These are phyloP conservation scores for Zaprionus camerounensis DNA, from an alignment of 1,140 invertebrate species.

Conservation along the genomic window DNA sequence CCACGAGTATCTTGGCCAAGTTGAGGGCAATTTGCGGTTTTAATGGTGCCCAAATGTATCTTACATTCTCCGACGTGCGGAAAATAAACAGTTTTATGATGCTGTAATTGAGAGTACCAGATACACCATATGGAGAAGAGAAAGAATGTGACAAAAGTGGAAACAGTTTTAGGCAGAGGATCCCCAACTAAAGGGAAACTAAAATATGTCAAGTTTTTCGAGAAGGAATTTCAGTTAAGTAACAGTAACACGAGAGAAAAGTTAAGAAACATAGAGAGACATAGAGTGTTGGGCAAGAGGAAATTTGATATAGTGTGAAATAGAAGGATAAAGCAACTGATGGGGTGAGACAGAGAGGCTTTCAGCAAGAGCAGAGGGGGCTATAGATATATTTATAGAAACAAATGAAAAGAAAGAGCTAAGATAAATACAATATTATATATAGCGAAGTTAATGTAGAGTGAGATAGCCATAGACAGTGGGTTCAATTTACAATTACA, in stretches of 20 bases:
- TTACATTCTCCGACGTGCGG: not conserved
- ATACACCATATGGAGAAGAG: conserved; percentile 43
- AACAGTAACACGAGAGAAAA: no score
- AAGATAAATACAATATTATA: conserved; percentile 6
- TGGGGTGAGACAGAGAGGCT: not conserved
- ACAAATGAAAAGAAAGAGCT: not conserved
- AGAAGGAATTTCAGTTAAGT: not conserved
- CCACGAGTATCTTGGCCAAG: conserved; percentile 57
- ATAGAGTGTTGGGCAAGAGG: no score
- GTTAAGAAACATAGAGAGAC: no score
- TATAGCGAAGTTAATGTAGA: conserved; percentile 1
- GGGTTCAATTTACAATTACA: conserved; percentile 54
- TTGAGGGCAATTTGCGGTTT: conserved; percentile 77
- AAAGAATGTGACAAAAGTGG: conserved; percentile 12
- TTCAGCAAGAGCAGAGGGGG: not conserved
- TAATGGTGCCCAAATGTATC: conserved; percentile 45
- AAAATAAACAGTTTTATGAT: conserved; percentile 48
- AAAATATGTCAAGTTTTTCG: conserved; percentile 47
- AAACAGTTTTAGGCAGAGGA: conserved; percentile 4
- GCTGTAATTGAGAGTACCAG: conserved; percentile 64
- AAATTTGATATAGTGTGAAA: no score
- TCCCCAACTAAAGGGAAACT: conserved; percentile 25
- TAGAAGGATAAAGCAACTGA: not conserved
- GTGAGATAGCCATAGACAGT: not conserved
- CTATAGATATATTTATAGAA: no score